Conservation (phyloP, 2,888 invertebrate genomes). For the Ichneumon xanthorius region DNA sequence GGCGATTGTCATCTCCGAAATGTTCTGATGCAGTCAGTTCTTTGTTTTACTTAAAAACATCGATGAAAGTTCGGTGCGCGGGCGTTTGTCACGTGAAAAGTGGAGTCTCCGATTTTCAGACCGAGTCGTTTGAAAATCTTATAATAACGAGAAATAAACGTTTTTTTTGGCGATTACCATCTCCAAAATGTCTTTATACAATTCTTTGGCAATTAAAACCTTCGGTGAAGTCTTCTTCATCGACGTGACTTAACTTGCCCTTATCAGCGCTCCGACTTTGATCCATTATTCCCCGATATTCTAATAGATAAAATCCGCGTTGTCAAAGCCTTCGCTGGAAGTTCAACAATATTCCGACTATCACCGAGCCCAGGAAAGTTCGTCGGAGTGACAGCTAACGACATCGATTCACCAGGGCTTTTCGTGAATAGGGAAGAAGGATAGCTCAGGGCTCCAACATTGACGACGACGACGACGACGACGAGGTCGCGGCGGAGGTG, state of each 20-base stretch:
- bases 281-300: not conserved
- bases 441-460: conserved; percentile 6
- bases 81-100: not conserved
- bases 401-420: conserved; percentile 24
- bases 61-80: conserved; percentile 15
- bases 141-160: no score
- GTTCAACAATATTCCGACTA: not conserved
- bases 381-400: conserved; percentile 19
- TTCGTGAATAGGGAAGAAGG: conserved; percentile 25
- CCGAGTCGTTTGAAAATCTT: not conserved
- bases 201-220: not conserved
- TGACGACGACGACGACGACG: conserved; percentile 15
- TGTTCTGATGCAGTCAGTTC: not conserved
- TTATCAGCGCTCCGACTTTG: not conserved
- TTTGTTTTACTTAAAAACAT: no score
- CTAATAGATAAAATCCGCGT: not conserved
- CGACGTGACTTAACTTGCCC: not conserved
- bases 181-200: not conserved
- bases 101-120: not conserved
- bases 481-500: conserved; percentile 6
- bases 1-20: not conserved
- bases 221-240: not conserved
- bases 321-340: not conserved
- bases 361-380: not conserved
- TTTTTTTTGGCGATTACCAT: not conserved